Percentiles rank a stretch among this genome's conserved stretches.
Conservation (phyloP, 2,888 invertebrate genomes). For the Chrysina gloriosa region DNA sequence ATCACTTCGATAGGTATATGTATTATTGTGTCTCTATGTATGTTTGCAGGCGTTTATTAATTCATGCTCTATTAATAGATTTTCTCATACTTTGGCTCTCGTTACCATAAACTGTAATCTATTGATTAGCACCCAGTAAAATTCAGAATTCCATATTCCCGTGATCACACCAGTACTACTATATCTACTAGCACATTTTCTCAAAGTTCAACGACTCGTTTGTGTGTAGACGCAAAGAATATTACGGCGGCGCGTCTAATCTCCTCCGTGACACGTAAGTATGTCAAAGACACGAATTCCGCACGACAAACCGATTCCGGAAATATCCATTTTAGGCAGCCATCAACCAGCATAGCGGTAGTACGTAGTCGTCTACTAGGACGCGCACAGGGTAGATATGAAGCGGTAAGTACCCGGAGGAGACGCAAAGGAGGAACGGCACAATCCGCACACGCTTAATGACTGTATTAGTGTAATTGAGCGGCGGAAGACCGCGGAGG, state of each 20-base stretch:
- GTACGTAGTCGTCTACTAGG: conserved; percentile 9
- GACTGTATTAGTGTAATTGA: conserved; percentile 37
- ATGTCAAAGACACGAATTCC: conserved; percentile 25
- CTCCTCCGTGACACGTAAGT: conserved; percentile 27
- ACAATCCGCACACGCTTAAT: conserved; percentile 37
- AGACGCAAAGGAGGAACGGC: conserved; percentile 27
- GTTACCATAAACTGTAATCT: background rate
- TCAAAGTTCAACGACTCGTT: conserved; percentile 23
- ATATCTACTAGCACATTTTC: background rate
- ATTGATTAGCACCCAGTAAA: too few relatives aligned
- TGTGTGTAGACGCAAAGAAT: conserved; percentile 16
- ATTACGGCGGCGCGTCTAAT: conserved; percentile 11
- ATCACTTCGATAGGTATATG: too few relatives aligned
- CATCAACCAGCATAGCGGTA: conserved; percentile 17
- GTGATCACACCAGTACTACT: background rate
- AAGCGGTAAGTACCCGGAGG: background rate
- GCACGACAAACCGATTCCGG: conserved; percentile 33
- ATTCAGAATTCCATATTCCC: too few relatives aligned
- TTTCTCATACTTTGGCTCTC: too few relatives aligned
- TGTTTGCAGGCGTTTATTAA: too few relatives aligned
- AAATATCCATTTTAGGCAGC: conserved; percentile 33
- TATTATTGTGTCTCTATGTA: too few relatives aligned
- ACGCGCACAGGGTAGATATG: background rate
- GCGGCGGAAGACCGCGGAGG: conserved; percentile 36
- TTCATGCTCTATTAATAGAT: too few relatives aligned